A percentile compares a stretch with the other conserved stretches of the same genome.
These are phyloP conservation scores for Dunckerocampus dactyliophorus DNA, from an alignment of 2,113 vertebrate species.

Conservation along the genomic window DNA sequence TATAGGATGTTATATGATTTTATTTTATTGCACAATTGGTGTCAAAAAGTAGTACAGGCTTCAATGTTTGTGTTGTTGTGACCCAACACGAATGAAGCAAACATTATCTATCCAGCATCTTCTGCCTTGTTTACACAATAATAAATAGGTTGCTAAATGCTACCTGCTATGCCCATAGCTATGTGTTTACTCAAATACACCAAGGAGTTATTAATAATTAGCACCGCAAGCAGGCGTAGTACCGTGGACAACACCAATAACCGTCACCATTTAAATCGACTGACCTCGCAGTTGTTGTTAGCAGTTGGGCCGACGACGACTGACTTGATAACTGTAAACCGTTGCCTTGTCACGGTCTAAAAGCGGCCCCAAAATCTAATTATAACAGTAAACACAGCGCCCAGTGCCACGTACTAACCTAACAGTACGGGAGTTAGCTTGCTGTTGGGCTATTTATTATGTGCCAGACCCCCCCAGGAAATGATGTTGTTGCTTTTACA, in stretches of 20 bases:
- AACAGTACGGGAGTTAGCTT: constrained; percentile 20
- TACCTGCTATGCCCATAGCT: background rate
- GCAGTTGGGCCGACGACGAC: constrained; percentile 15
- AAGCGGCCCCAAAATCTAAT: constrained; percentile 10
- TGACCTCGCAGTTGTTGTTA: constrained; percentile 39
- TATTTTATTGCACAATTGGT: too few relatives aligned
- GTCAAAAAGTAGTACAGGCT: background rate
- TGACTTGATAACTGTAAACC: constrained; percentile 7
- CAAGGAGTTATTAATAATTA: background rate
- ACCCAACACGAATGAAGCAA: constrained; percentile 7
- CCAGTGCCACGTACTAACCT: constrained; percentile 7
- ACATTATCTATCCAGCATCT: constrained; percentile 25
- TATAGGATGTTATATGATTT: too few relatives aligned
- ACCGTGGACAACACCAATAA: constrained; percentile 14
- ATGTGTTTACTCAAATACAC: background rate
- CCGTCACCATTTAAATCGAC: constrained; percentile 24
- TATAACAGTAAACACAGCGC: background rate
- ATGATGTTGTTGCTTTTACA: constrained; percentile 76
- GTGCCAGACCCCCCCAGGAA: constrained; percentile 29
- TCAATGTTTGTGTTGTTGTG: background rate
- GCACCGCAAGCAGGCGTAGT: constrained; percentile 29
- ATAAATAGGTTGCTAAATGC: background rate
- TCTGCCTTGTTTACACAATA: background rate
- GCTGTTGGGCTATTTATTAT: constrained; percentile 29
- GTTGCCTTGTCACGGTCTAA: constrained; percentile 28